Conservation (phyloP, 2,113 vertebrate species). For the Fregetta grallaria region DNA sequence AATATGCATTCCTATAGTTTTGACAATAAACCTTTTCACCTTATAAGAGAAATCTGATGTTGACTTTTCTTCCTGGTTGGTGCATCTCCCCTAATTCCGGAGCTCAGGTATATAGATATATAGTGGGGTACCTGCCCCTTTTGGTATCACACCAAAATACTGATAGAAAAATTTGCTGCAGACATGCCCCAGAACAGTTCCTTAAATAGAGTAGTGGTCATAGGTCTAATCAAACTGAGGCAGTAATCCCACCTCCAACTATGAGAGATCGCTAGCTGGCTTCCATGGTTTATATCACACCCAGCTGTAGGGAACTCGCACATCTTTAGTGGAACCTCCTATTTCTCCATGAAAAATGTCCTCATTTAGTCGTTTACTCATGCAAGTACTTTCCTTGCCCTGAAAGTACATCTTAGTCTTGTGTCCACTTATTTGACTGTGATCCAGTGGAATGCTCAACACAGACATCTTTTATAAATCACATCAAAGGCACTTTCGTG, state of each 20-base stretch:
- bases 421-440: neutral
- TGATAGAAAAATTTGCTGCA: neutral
- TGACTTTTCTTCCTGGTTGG: neutral
- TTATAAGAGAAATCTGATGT: neutral
- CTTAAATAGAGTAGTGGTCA: neutral
- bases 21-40: neutral
- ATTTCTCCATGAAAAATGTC: neutral
- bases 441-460: neutral
- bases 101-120: neutral
- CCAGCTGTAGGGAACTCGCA: neutral
- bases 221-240: neutral
- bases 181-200: neutral
- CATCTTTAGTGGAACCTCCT: neutral
- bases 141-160: neutral
- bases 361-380: neutral
- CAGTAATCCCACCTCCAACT: neutral
- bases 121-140: neutral
- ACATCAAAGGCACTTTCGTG: neutral
- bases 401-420: neutral
- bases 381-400: neutral
- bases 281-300: neutral
- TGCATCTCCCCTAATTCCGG: neutral
- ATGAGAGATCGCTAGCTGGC: accelerated
- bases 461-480: neutral
- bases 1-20: neutral